phyloP scores from a whole-genome alignment of 2,797 vertebrate genomes.

The Syngnathus acus region DNA sequence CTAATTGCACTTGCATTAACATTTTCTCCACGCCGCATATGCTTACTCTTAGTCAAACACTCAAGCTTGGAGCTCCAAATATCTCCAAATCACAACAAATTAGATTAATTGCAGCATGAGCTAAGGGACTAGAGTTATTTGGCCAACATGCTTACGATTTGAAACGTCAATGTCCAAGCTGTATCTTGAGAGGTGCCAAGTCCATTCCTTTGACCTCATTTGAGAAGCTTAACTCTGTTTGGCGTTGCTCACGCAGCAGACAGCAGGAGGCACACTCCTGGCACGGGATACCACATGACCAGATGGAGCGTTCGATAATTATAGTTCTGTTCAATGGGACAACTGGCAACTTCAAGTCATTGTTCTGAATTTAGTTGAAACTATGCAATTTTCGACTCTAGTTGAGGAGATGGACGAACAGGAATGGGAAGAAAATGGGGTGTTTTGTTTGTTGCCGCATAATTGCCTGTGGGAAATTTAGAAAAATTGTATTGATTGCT shows the following conservation, averaged over 20 bases:
- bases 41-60: neutral
- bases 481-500: neutral
- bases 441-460: neutral
- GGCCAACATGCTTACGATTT: constrained; percentile 20
- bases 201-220: constrained; percentile 46
- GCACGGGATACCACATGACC: constrained; percentile 35
- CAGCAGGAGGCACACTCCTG: constrained; percentile 48
- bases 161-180: constrained; percentile 33
- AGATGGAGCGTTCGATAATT: constrained; percentile 59
- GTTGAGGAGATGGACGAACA: constrained; percentile 8
- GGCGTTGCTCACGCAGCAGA: constrained; percentile 27
- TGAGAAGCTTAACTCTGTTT: constrained; percentile 41
- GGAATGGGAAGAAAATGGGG: neutral
- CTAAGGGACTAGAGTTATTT: constrained; percentile 21
- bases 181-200: constrained; percentile 38
- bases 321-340: constrained; percentile 41
- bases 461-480: neutral
- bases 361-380: constrained; percentile 24
- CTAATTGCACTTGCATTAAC: neutral
- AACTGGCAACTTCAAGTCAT: constrained; percentile 31
- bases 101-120: constrained; percentile 26
- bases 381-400: constrained; percentile 12
- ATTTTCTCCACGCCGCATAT: neutral
- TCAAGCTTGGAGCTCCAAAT: constrained; percentile 6
- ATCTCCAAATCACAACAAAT: constrained; percentile 19